phyloP scores from a whole-genome alignment of 1,140 invertebrate genomes.

The Atta cephalotes region DNA sequence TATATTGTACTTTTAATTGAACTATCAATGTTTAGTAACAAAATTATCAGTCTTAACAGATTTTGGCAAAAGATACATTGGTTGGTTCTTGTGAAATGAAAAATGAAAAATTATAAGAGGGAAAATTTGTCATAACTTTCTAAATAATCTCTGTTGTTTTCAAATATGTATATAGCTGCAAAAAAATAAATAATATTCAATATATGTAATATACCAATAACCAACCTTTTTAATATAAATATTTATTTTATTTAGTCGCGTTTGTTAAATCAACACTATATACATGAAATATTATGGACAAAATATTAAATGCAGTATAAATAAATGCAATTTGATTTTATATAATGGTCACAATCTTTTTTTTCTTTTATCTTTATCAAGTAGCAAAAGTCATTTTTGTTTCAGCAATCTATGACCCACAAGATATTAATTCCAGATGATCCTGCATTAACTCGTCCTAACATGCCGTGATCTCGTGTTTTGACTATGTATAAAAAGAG shows the following conservation, averaged over 20 bases:
- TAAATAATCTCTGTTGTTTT: conserved; percentile 75
- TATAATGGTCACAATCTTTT: background rate
- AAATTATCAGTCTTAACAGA: conserved; percentile 53
- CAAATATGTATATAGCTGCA: conserved; percentile 74
- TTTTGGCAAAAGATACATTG: background rate
- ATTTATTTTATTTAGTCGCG: conserved; percentile 12
- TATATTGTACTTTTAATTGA: conserved; percentile 2
- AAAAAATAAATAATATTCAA: conserved; percentile 64
- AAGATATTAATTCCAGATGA: conserved; percentile 92
- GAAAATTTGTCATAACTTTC: conserved; percentile 48
- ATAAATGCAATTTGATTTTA: background rate
- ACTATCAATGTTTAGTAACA: conserved; percentile 37
- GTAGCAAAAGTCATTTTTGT: conserved; percentile 1
- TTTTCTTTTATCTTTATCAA: background rate
- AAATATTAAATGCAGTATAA: background rate
- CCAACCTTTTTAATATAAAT: background rate
- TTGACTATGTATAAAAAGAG: conserved; percentile 93
- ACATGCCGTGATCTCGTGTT: conserved; percentile 91
- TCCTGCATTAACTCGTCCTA: conserved; percentile 92
- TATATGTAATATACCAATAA: background rate
- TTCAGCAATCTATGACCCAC: conserved; percentile 89
- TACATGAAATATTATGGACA: background rate
- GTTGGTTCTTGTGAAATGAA: background rate
- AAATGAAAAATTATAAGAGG: conserved; percentile 60
- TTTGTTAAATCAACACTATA: conserved; percentile 3